Evolutionary conservation across 2,113 vertebrate species (phyloP).

Genomic region (Caranx ignobilis): DNA sequence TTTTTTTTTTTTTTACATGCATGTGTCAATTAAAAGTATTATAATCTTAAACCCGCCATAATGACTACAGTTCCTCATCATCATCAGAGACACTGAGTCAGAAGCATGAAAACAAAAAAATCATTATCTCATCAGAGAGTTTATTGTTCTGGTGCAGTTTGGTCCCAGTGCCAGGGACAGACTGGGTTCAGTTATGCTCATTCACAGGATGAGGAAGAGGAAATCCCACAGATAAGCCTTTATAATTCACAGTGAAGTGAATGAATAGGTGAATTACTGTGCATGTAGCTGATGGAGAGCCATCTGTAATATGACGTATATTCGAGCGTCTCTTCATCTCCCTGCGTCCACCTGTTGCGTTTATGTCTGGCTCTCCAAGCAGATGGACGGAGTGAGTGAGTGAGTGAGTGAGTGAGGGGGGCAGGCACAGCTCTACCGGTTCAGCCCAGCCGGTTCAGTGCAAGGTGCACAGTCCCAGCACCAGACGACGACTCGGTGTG

Average conservation of each 20-base stretch:
- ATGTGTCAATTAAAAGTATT: too few species aligned
- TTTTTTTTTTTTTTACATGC: too few species aligned
- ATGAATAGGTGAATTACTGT: not conserved
- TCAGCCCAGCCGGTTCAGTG: not conserved
- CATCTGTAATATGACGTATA: not conserved
- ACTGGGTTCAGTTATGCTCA: not conserved
- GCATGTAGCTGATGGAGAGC: not conserved
- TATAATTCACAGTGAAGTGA: too few species aligned
- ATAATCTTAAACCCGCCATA: not conserved
- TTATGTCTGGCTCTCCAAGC: not conserved
- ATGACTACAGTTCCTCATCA: not conserved
- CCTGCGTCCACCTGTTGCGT: slow-evolving; percentile 4
- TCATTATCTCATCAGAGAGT: too few species aligned
- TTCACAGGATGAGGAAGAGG: not conserved
- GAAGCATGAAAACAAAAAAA: too few species aligned
- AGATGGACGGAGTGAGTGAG: too few species aligned
- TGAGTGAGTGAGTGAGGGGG: too few species aligned
- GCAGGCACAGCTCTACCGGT: not conserved
- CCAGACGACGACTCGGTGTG: not conserved
- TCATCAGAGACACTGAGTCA: not conserved
- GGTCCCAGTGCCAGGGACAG: not conserved
- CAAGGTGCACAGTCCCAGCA: not conserved
- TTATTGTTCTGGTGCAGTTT: not conserved
- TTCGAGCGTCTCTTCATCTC: not conserved
- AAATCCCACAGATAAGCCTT: not conserved